Evolutionary conservation across 53 echinoderm and acorn worm species (phyloP), one percentile per base, ranked within the genome.

Genomic region (Crossaster papposus): DNA sequence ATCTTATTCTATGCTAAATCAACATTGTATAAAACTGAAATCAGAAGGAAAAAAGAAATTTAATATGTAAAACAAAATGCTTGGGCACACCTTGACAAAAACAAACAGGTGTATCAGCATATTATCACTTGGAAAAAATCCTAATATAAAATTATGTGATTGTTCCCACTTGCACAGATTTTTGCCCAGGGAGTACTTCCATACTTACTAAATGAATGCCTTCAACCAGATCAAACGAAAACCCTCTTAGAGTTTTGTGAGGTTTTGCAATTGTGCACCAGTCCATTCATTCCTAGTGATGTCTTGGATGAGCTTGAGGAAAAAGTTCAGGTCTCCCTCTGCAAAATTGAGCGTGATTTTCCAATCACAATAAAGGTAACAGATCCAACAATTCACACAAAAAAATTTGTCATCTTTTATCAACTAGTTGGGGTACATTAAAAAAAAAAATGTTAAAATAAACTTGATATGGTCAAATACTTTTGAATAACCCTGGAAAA

Each of bases 311-410:
- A 5, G 26, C 72, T 71, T 23, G 72, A 71, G 17, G 72, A 71
- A 17, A 71, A 23, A 30, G 17, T 71, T 2, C 72, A 71, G 3
- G 30, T 30, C 31, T 71, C 72, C 72, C 30, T 71, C 2, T 71
- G n/a, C 72, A 30, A 30, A 71, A 4, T 71, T 71, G 72, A 71
- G 72, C 72, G 72, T 71, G 72, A 71, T 71, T 71, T 71, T 71
- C 72, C 72, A 8, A 71, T 71, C 72, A 8, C 72, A 71, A 71
- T 71, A 71, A 71, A 71, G 72, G 72, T 71, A 71, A 71, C 23
- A 6, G 8, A 71, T 71, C 3, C 10, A 71, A 22, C 38, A 38
- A 38, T 2, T 38, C 18, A 38, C 7, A 4, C 38, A 38, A 2
- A 38, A 38, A 2, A 38, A 38, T 38, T 4, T 38, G 3, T 2